phyloP scores from a whole-genome alignment of 2,797 vertebrate genomes.

The Crypturellus tataupa region DNA sequence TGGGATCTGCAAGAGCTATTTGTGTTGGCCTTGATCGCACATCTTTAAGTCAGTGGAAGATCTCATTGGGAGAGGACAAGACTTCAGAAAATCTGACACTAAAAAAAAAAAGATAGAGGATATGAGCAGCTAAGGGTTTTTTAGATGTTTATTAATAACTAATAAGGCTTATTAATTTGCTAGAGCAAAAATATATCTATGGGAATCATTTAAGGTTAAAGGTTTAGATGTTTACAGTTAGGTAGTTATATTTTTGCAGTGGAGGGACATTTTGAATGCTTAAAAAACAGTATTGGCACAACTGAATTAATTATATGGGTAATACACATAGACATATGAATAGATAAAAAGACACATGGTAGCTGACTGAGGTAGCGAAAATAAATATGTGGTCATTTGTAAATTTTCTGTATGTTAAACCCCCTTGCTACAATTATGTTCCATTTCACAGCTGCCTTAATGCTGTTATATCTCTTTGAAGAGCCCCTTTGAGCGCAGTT shows the following conservation, averaged over 20 bases:
- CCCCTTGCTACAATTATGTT: not conserved
- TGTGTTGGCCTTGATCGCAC: rapidly evolving
- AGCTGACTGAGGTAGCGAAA: not conserved
- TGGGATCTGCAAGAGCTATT: not conserved
- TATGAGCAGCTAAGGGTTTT: not conserved
- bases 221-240: not conserved
- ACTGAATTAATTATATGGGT: not conserved
- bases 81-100: not conserved
- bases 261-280: not conserved
- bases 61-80: not conserved
- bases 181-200: not conserved
- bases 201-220: not conserved
- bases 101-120: not conserved
- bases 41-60: not conserved
- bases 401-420: not conserved
- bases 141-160: too few relatives aligned
- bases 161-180: not conserved
- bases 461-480: not conserved
- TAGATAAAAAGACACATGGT: not conserved
- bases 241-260: not conserved
- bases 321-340: not conserved
- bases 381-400: not conserved
- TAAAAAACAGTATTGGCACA: not conserved
- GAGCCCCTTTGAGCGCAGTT: not conserved
- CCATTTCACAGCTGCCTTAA: not conserved